Evolutionary conservation across 1,140 invertebrate genomes (phyloP).

Genomic region (Atta texana): DNA sequence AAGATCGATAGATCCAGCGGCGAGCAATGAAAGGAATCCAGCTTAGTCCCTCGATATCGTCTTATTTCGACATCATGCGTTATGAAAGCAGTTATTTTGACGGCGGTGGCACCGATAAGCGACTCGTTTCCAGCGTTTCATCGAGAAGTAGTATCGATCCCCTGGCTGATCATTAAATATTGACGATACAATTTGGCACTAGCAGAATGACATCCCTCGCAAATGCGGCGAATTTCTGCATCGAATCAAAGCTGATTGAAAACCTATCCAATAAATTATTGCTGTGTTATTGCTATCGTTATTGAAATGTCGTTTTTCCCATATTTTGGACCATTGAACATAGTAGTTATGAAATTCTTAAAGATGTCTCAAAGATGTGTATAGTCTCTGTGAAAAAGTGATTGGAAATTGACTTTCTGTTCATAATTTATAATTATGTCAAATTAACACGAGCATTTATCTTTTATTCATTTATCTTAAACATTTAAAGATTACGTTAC

Average conservation of each 20-base stretch:
- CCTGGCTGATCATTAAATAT: slow-evolving; percentile 58
- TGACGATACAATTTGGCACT: slow-evolving; percentile 65
- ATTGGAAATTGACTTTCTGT: too few species aligned
- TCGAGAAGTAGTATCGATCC: slow-evolving; percentile 56
- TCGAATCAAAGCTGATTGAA: slow-evolving; percentile 72
- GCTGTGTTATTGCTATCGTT: neutral
- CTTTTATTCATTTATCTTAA: too few species aligned
- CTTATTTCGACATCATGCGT: slow-evolving; percentile 22
- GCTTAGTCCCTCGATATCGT: slow-evolving; percentile 33
- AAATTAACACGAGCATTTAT: too few species aligned
- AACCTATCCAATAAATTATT: slow-evolving; percentile 46
- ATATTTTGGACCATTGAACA: neutral
- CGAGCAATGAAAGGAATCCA: neutral
- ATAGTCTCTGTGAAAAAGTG: too few species aligned
- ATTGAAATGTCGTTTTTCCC: neutral
- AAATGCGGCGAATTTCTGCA: slow-evolving; percentile 37
- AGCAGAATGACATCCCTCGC: slow-evolving; percentile 36
- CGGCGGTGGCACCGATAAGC: slow-evolving; percentile 28
- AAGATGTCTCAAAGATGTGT: too few species aligned
- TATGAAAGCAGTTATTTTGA: slow-evolving; percentile 53
- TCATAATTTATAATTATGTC: too few species aligned
- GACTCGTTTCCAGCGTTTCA: slow-evolving; percentile 51
- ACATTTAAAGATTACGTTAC: too few species aligned
- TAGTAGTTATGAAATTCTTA: neutral
- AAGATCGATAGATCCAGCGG: neutral